Evolutionary conservation across 2,888 invertebrate species (phyloP), one percentile per base, ranked within the genome.

Genomic region (Xanthostigma xanthostigma): DNA sequence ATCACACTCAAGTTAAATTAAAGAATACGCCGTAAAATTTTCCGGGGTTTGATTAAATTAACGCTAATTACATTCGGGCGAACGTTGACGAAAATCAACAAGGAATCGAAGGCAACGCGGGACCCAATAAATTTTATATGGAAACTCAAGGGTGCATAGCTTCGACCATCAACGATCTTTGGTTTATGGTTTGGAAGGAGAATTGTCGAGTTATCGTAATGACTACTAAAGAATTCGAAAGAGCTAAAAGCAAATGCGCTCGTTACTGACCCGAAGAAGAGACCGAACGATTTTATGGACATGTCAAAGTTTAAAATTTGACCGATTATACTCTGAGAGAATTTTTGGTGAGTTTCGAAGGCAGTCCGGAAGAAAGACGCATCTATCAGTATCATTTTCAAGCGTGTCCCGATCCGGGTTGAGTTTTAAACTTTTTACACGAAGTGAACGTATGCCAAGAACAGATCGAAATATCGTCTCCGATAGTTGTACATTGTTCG

Each of bases 131-230:
- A 64, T 73, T 77, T 11, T 93, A 92, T 64, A 89, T 93, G 58
- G 91, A 91, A 2, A 94, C 94, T 5, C 95, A 96, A 70, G 85
- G 98, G 47, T 96, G 96, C 65, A 75, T 98, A 54, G 83, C 85
- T 35, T 83, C 84, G 53, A 98, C 98, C 0, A 79, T 92, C 45
- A 79, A 78, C 51, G 96, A 97, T 65, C 96, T 98, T 69, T 98
- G 97, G 96, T 83, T 89, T 56, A 98, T 98, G 97, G 87, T 96
- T 44, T 97, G 96, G 90, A 96, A 98, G 70, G 96, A 98, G 65
- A 93, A 96, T 65, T 88, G 90, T 50, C 80, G 92, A 53, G 92
- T 98, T 52, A 96, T 99, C 62, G 96, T 98, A 55, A 98, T 98
- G 97, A 95, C 95, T 54, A 97, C 97, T 57, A 97, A 95, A 73